A percentile compares a stretch with the other conserved stretches of the same genome.
These are phyloP conservation scores for Chaetodon trifascialis DNA, from an alignment of 2,113 vertebrate species.

Conservation along the genomic window DNA sequence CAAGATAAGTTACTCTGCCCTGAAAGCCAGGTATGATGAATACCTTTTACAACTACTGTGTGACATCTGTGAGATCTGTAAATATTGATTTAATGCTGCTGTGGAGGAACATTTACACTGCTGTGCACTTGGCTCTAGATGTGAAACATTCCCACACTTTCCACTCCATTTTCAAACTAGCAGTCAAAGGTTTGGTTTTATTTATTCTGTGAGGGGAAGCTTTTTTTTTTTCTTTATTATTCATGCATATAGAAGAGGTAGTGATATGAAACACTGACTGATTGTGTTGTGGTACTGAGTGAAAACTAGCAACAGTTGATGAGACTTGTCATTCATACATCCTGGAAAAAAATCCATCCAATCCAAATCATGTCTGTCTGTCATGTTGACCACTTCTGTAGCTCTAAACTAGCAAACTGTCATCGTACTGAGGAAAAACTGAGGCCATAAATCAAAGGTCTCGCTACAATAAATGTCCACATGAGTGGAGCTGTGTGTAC, in stretches of 20 bases:
- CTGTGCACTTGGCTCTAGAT: neutral
- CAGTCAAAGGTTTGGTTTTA: neutral
- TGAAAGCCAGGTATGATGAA: conserved; percentile 6
- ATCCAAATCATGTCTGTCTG: neutral
- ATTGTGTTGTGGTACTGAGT: neutral
- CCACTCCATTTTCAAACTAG: neutral
- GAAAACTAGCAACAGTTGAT: conserved; percentile 5
- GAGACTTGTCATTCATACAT: neutral
- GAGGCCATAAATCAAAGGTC: neutral
- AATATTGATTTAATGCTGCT: conserved; percentile 16
- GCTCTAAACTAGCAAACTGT: neutral
- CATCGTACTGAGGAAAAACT: neutral
- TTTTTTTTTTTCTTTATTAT: neutral
- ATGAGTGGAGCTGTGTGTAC: neutral
- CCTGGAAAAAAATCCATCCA: neutral
- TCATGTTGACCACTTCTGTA: no score
- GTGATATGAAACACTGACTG: neutral
- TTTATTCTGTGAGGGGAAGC: neutral
- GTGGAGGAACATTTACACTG: neutral
- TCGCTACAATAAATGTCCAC: neutral
- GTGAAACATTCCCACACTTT: neutral
- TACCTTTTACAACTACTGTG: conserved; percentile 3
- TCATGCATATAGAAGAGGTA: neutral
- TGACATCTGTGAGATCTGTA: conserved; percentile 12
- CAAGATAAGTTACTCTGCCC: neutral